Percentiles rank a stretch among this genome's conserved stretches.
These are phyloP conservation scores for Phoxinus phoxinus DNA, from an alignment of 2,113 vertebrate genomes.

Conservation along the genomic window DNA sequence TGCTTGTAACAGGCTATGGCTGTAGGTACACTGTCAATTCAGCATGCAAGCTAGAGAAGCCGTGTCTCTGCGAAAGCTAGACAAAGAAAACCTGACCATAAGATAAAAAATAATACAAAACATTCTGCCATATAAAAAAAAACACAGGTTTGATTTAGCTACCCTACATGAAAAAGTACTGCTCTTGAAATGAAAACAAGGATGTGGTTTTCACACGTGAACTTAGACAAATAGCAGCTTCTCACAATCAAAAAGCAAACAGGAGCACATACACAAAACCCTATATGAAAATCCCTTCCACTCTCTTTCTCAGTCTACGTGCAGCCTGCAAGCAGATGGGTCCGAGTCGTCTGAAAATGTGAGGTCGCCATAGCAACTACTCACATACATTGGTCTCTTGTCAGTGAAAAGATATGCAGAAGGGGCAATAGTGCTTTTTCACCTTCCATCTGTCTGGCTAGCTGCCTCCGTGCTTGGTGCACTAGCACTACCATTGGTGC, in stretches of 20 bases:
- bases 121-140: not conserved
- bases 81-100: not conserved
- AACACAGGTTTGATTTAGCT: not conserved
- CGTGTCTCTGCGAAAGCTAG: not conserved
- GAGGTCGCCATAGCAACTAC: slow-evolving; percentile 69
- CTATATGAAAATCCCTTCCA: not conserved
- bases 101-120: not conserved
- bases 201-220: slow-evolving; percentile 67
- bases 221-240: slow-evolving; percentile 56
- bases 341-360: slow-evolving; percentile 42
- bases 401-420: slow-evolving; percentile 2
- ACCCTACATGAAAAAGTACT: not conserved
- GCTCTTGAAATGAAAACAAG: slow-evolving; percentile 54
- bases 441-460: slow-evolving; percentile 40
- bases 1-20: slow-evolving; percentile 53
- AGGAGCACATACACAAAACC: slow-evolving; percentile 1
- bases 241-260: not conserved
- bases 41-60: slow-evolving; percentile 49
- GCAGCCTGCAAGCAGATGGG: slow-evolving; percentile 49
- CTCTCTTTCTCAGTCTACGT: slow-evolving; percentile 32
- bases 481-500: not conserved
- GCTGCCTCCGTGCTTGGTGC: slow-evolving; percentile 20
- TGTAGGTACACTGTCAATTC: slow-evolving; percentile 54
- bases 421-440: not conserved
- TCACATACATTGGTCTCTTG: slow-evolving; percentile 30